Conservation (phyloP, 2,113 vertebrate genomes). For the Osmerus mordax region DNA sequence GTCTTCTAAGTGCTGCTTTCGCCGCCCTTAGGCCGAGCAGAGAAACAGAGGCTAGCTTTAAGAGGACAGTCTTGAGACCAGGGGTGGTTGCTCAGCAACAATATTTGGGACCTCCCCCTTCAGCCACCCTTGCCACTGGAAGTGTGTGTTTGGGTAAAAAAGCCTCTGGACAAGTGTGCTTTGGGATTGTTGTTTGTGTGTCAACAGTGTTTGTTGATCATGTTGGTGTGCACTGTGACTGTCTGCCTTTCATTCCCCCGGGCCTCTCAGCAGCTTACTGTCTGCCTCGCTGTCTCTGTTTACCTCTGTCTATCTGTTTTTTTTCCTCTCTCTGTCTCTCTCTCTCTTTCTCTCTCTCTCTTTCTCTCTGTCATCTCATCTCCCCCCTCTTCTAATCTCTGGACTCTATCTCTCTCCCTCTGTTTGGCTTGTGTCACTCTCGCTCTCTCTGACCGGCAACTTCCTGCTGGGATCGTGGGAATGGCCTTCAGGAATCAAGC, state of each 20-base stretch:
- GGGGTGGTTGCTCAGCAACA: no score
- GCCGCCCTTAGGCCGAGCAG: no score
- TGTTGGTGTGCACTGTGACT: not conserved
- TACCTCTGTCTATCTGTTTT: constrained; percentile 10
- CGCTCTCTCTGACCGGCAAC: constrained; percentile 21
- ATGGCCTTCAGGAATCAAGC: constrained; percentile 29
- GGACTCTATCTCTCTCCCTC: not conserved
- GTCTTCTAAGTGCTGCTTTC: no score
- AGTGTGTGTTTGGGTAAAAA: not conserved
- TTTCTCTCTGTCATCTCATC: constrained; percentile 16
- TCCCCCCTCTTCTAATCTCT: not conserved
- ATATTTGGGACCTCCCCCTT: no score
- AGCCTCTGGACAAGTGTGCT: not conserved
- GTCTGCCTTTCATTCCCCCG: not conserved
- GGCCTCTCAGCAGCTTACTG: not conserved
- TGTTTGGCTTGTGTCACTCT: constrained; percentile 9
- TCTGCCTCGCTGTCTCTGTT: constrained; percentile 15
- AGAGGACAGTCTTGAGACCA: no score
- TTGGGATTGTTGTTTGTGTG: not conserved
- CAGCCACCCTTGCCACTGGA: not conserved
- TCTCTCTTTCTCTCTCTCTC: constrained; percentile 1
- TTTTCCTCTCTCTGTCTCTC: constrained; percentile 17
- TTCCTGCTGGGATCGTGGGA: constrained; percentile 59
- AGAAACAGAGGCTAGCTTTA: no score
- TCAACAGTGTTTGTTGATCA: not conserved